Evolutionary conservation across 1,140 invertebrate genomes (phyloP).

Genomic region (Anastatus disparis): DNA sequence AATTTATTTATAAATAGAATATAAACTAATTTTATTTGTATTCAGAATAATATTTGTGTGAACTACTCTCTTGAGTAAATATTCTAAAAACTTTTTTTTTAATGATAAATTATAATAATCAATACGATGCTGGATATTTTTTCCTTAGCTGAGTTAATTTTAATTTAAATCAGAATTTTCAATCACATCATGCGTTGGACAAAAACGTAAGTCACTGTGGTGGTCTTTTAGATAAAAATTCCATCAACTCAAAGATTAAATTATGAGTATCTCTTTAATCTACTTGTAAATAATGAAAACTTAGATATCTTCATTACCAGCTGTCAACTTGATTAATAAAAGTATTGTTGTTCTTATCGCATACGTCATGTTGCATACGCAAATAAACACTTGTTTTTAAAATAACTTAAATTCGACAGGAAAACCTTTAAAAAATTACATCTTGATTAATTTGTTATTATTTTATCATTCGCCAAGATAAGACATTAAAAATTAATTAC

Average conservation of each 20-base stretch:
- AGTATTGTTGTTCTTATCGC: too few relatives aligned
- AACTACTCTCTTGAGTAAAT: not conserved
- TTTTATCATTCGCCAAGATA: too few relatives aligned
- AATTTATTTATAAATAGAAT: not conserved
- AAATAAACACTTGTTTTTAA: too few relatives aligned
- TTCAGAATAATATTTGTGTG: not conserved
- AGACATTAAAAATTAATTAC: too few relatives aligned
- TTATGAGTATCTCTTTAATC: not conserved
- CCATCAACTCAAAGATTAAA: not conserved
- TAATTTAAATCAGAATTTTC: constrained; percentile 45
- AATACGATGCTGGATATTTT: constrained; percentile 27
- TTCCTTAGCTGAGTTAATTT: constrained; percentile 39
- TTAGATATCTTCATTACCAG: not conserved
- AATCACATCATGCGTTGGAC: constrained; percentile 14
- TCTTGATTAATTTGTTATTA: too few relatives aligned
- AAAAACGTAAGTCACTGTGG: constrained; percentile 49
- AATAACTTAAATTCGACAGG: too few relatives aligned
- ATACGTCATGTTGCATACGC: too few relatives aligned
- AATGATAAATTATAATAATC: not conserved
- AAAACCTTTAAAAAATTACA: too few relatives aligned
- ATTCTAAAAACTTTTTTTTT: not conserved
- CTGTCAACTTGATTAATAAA: not conserved
- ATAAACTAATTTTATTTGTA: not conserved
- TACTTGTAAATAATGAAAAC: not conserved
- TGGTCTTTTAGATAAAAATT: not conserved